Base-by-base conservation (phyloP, 2,888 invertebrate species). In the Hypomecis punctinalis region DNA sequence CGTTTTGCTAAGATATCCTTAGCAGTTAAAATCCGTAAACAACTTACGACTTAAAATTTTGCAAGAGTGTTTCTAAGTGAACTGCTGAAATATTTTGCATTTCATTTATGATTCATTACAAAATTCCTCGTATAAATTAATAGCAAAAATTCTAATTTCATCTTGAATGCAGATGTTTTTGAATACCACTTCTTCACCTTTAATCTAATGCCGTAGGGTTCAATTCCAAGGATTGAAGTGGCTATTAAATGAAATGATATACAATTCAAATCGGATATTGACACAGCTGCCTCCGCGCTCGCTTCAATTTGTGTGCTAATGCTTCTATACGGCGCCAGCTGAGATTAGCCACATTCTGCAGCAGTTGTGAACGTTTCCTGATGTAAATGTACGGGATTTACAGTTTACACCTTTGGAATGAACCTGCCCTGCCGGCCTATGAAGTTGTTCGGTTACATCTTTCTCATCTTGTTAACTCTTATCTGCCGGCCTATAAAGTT, bases 281-380 rank as follows among this genome's bases (percentile, higher is more conserved):
- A 76, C 74, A 46, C 76, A 79, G 76, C 76, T 76, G 76, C 74
- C 66, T 68, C 68, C 69, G 68, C 71, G 72, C 68, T 68, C 68
- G 67, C 56, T 47, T 70, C 69, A 79, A 78, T 79, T 80, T 79
- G 70, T 78, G 76, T 79, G 78, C 70, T 76, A 77, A 75, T 76
- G 69, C 66, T 62, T 71, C 63, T 65, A 70, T 77, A 61, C 51
- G 64, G 65, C 61, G 63, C 59, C 63, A 55, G 53, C 68, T 68
- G 49, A 67, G 67, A 63, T 71, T 68, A 66, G 66, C 61, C 69
- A 62, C 72, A 72, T 75, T 61, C 63, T 73, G 71, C 48, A 56
- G 61, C 61, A 42, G 58, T 61, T 59, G 42, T 40, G 39, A n/a
- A 62, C 23, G 13, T 47, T 51, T 56, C 33, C 53, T 39, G 23